Evolutionary conservation across 2,888 invertebrate species (phyloP), one percentile per base, ranked within the genome.

Genomic region (Stegana nigrithorax): DNA sequence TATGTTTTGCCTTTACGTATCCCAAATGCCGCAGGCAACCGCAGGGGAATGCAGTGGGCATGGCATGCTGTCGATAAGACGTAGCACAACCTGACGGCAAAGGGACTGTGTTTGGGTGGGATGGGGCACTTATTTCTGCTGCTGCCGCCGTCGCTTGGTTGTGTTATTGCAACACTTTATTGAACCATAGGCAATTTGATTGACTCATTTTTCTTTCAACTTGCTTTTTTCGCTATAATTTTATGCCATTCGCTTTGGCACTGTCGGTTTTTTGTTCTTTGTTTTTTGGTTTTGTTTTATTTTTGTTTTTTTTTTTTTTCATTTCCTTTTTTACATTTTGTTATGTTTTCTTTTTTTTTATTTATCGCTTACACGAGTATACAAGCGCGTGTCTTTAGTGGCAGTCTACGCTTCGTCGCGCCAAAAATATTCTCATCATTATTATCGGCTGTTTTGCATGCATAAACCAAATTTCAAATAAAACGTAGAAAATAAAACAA

Each of bases 181-280:
- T 75, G 75, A 77, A 75, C 77, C 75, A 74, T 72, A 61, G 68
- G 58, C 64, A 72, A 75, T 72, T 73, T 77, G 75, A 75, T 75
- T 75, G 75, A 75, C 72, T 72, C 68, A 70, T 69, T 72, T 72
- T 44, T 62, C 63, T 42, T 44, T 51, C 42, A 45, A 12, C 2
- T 10, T 56, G 19, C 25, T 61, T 62, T 62, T 17, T 36, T 59
- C 39, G 45, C 42, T 19, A n/a, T n/a, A n/a, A n/a, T n/a, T n/a
- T n/a, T n/a, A n/a, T n/a, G n/a, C n/a, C n/a, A n/a, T n/a, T n/a
- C n/a, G n/a, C n/a, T n/a, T n/a, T n/a, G n/a, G n/a, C n/a, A n/a
- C n/a, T n/a, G n/a, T n/a, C n/a, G n/a, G n/a, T n/a, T 25, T 45
- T 60, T 59, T 56, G 60, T 65, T 66, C 60, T 51, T 47, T 59